phyloP scores from a whole-genome alignment of 2,113 vertebrate genomes.

The Amphiprion percula region DNA sequence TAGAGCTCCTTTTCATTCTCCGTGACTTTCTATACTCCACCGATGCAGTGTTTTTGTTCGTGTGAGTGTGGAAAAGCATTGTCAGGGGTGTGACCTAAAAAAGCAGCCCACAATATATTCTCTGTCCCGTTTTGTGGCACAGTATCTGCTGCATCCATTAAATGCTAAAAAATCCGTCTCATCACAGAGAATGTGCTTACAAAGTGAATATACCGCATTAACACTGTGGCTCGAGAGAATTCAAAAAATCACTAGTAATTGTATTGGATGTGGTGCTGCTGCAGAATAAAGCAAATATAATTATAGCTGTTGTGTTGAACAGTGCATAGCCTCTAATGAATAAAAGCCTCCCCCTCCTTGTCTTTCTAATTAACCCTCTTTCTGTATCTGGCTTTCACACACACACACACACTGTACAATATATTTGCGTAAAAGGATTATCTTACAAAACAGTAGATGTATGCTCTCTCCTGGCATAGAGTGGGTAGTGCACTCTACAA shows the following conservation, averaged over 20 bases:
- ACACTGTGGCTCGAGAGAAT: not conserved
- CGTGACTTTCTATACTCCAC: constrained; percentile 10
- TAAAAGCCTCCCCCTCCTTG: constrained; percentile 29
- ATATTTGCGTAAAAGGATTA: not conserved
- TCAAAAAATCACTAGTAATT: constrained; percentile 14
- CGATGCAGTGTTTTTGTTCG: constrained; percentile 1
- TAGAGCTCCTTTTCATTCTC: not conserved
- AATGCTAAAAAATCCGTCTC: not conserved
- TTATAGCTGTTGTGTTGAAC: constrained; percentile 24
- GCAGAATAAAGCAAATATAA: constrained; percentile 10
- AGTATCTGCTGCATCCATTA: not conserved
- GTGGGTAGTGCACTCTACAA: constrained; percentile 8
- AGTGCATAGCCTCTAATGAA: constrained; percentile 19
- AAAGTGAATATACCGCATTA: not conserved
- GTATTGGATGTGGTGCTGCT: constrained; percentile 1
- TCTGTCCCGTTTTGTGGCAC: constrained; percentile 32
- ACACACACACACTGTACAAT: not conserved
- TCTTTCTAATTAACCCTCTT: constrained; percentile 15
- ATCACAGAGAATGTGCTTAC: not conserved
- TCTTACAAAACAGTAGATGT: constrained; percentile 11
- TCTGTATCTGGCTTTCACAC: not conserved
- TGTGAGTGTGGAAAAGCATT: constrained; percentile 30
- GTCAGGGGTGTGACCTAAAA: constrained; percentile 47
- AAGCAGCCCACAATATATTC: constrained; percentile 39
- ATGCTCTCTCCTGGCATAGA: constrained; percentile 48